Conservation (phyloP, 2,113 vertebrate genomes). For the Lamprologus tigripictilis region DNA sequence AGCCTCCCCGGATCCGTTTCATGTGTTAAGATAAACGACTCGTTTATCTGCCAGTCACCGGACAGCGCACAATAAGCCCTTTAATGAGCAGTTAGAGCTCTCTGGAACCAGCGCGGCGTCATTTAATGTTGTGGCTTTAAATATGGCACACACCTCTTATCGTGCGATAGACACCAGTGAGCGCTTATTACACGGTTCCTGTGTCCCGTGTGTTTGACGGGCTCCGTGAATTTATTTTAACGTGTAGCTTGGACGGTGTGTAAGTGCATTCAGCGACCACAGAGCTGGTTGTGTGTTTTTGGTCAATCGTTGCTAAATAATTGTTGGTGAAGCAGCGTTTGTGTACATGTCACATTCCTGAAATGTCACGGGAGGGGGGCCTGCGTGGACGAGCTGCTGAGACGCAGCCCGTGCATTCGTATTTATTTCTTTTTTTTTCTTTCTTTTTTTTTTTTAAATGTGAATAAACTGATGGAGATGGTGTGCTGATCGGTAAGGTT, state of each 20-base stretch:
- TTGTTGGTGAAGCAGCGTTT: not conserved
- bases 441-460: accelerated
- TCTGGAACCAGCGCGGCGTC: not conserved
- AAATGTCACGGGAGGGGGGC: not conserved
- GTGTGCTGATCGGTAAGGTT: not conserved
- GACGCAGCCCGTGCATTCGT: not conserved
- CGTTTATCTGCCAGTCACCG: constrained; percentile 5
- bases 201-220: not conserved
- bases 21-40: not conserved
- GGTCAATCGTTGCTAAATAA: not conserved
- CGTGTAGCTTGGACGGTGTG: not conserved
- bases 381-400: not conserved
- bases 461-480: not conserved
- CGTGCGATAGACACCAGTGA: not conserved
- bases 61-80: constrained; percentile 20
- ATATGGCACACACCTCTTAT: not conserved
- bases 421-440: not conserved
- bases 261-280: not conserved
- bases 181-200: not conserved
- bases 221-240: not conserved
- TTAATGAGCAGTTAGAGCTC: constrained; percentile 34
- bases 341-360: not conserved
- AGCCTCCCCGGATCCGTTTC: too few relatives aligned
- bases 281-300: not conserved
- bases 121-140: not conserved